Conservation (phyloP, 2,113 vertebrate species). For the Coptodon bakossiorum region DNA sequence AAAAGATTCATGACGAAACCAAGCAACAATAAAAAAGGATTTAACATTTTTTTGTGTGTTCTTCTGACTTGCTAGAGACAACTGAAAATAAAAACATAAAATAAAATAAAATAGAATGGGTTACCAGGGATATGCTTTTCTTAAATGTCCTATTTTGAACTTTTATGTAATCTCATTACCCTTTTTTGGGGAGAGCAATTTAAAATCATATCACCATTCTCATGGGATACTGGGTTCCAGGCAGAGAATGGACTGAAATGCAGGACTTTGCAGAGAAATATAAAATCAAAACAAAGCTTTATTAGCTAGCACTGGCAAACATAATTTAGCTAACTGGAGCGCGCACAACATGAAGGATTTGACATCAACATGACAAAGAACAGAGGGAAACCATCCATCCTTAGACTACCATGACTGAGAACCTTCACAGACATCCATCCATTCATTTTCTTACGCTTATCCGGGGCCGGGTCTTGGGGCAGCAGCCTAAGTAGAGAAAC, state of each 20-base stretch:
- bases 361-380: neutral
- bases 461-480: neutral
- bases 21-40: neutral
- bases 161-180: neutral
- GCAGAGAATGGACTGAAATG: neutral
- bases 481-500: neutral
- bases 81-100: neutral
- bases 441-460: neutral
- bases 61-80: neutral
- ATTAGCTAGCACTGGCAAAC: neutral
- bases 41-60: neutral
- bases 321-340: neutral
- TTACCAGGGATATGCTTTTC: neutral
- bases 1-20: neutral
- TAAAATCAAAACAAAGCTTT: neutral
- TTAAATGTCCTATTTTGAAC: neutral
- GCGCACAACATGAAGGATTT: neutral
- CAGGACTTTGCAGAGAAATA: neutral
- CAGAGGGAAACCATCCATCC: neutral
- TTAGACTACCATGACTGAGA: neutral
- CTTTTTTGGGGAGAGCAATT: neutral
- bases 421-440: neutral
- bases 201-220: neutral
- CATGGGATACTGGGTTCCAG: neutral
- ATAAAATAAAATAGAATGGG: neutral